Base-by-base conservation (phyloP, 2,888 invertebrate species). In the Chloroclystis v-ata region DNA sequence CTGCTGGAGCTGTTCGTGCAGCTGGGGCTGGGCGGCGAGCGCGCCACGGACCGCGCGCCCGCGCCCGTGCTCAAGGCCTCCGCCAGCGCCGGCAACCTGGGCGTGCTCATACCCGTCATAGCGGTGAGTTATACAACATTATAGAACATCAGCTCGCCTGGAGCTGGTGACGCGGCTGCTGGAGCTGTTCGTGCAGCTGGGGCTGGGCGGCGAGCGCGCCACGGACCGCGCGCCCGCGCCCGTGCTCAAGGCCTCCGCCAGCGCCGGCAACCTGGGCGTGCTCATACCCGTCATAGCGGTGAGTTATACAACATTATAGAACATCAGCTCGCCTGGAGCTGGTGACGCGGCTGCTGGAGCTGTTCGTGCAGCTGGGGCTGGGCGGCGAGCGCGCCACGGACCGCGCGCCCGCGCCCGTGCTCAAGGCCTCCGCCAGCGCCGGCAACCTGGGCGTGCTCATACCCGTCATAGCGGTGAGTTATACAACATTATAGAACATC, bases 241-340 rank as follows among this genome's bases (percentile, higher is more conserved):
- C 1, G 80, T 85, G n/a, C 83, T 93, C 50, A 93, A 97, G 90
- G 96, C 97, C 1, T 96, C 98, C 0, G 96, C 95, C 62, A 97
- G 97, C 62, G 99, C 99, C 8, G 99, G 99, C 16, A 99, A 98
- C 80, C 88, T 99, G 43, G 99, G 99, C 20, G 97, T 99, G 50
- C 88, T 99, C 0, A 98, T 99, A 76, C 99, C 99, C 0, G 98
- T 99, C 5, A 98, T 99, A 63, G 98, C 99, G 30, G 95, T 95
- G 57, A 77, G 82, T 74, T 13, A 5, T 14, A 10, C 14, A 13
- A 30, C 30, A 13, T 9, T 30, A 6, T 65, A 97, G 97, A 1
- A 96, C 97, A 55, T 81, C 90, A 0, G 94, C 95, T 52, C 92
- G 97, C 75, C 90, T 94, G 43, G 97, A 98, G 65, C 83, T 98